These are phyloP conservation scores for Takifugu flavidus DNA, from an alignment of 2,113 vertebrate genomes.

Conservation along the genomic window DNA sequence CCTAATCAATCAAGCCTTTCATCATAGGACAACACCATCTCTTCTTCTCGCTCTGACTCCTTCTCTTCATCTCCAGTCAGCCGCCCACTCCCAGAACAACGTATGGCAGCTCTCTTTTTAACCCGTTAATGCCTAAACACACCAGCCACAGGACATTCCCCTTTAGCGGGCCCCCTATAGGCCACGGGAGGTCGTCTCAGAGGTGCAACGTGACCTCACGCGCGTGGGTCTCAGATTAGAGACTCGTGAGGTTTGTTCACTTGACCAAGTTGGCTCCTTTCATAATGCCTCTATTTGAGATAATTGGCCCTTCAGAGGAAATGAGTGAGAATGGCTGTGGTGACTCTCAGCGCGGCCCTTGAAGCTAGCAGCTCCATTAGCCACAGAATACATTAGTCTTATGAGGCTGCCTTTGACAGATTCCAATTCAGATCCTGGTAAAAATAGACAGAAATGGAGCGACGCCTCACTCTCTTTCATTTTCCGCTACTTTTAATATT, in stretches of 20 bases:
- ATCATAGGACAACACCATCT: slow-evolving; percentile 74
- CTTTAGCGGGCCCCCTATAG: background rate
- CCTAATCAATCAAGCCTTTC: slow-evolving; percentile 81
- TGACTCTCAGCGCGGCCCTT: slow-evolving; percentile 53
- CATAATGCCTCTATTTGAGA: slow-evolving; percentile 65
- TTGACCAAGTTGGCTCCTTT: slow-evolving; percentile 61
- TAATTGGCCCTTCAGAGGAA: slow-evolving; percentile 74
- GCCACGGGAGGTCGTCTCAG: slow-evolving; percentile 13
- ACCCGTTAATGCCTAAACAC: background rate
- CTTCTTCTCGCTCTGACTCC: slow-evolving; percentile 25
- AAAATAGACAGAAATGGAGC: slow-evolving; percentile 46
- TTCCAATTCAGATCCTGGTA: slow-evolving; percentile 54
- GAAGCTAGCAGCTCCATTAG: slow-evolving; percentile 63
- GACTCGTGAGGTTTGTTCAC: slow-evolving; percentile 44
- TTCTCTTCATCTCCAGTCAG: slow-evolving; percentile 40
- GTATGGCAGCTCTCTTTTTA: background rate
- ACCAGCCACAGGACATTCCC: background rate
- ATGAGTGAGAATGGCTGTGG: slow-evolving; percentile 68
- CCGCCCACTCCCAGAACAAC: slow-evolving; percentile 34
- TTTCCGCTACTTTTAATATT: slow-evolving; percentile 7
- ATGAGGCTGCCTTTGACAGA: slow-evolving; percentile 53
- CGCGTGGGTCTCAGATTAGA: slow-evolving; percentile 7
- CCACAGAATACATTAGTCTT: slow-evolving; percentile 69
- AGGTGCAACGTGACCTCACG: slow-evolving; percentile 37
- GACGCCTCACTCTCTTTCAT: slow-evolving; percentile 26